These are phyloP conservation scores for Podocnemis expansa DNA, from an alignment of 2,113 vertebrate genomes.

Conservation along the genomic window DNA sequence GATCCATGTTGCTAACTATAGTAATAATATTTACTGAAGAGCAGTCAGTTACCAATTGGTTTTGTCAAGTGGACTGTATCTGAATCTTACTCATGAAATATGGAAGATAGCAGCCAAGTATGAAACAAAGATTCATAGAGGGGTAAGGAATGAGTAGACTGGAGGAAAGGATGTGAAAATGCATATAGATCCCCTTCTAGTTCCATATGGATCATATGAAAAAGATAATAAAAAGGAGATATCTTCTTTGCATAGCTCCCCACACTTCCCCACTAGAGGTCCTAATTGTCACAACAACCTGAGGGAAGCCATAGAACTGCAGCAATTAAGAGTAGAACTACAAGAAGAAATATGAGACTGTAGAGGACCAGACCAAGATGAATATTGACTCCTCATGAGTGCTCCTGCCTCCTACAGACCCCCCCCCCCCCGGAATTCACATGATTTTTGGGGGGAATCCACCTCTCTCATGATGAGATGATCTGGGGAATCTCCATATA, in stretches of 20 bases:
- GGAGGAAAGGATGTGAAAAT: neutral
- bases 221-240: neutral
- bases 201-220: neutral
- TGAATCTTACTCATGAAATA: neutral
- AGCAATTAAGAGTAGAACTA: neutral
- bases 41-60: neutral
- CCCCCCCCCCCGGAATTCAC: neutral
- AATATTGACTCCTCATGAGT: neutral
- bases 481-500: neutral
- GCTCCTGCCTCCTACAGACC: neutral
- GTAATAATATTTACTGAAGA: neutral
- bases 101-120: neutral
- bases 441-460: neutral
- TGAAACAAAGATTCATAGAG: neutral
- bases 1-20: neutral
- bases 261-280: neutral
- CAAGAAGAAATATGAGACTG: neutral
- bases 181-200: neutral
- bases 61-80: neutral
- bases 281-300: neutral
- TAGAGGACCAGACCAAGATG: neutral
- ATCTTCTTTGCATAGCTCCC: neutral
- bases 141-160: neutral
- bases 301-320: neutral
- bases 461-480: neutral